phyloP scores from a whole-genome alignment of 2,797 vertebrate species.

The Gadopsis bispinosus region DNA sequence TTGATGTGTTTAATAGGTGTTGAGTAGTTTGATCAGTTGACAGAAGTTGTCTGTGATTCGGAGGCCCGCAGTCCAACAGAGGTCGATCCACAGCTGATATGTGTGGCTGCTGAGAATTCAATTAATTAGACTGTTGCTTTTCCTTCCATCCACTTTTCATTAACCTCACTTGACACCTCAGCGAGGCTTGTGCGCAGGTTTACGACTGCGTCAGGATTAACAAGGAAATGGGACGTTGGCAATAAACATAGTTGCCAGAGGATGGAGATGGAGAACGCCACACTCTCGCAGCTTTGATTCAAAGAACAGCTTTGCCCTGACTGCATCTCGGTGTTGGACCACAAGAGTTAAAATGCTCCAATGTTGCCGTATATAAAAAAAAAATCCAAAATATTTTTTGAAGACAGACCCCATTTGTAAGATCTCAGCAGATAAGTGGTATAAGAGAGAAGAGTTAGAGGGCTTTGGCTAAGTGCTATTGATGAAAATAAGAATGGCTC shows the following conservation, averaged over 20 bases:
- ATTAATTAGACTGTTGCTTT: constrained; percentile 84
- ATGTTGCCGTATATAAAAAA: constrained; percentile 18
- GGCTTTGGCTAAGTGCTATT: constrained; percentile 72
- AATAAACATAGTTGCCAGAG: constrained; percentile 78
- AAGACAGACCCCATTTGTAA: constrained; percentile 40
- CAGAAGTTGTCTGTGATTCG: constrained; percentile 76
- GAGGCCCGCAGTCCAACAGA: constrained; percentile 70
- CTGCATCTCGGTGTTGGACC: constrained; percentile 29
- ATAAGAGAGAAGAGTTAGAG: constrained; percentile 45
- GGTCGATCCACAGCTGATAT: constrained; percentile 78
- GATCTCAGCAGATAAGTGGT: constrained; percentile 55
- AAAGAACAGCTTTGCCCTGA: constrained; percentile 35
- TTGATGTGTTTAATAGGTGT: constrained; percentile 85
- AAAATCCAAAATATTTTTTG: constrained; percentile 23
- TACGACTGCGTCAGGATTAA: constrained; percentile 78
- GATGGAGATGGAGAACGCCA: constrained; percentile 51
- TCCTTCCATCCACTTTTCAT: constrained; percentile 85
- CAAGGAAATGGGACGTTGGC: constrained; percentile 79
- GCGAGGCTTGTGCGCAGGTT: constrained; percentile 65
- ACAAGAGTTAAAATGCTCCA: constrained; percentile 19
- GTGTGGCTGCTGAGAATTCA: constrained; percentile 76
- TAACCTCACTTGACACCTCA: constrained; percentile 84
- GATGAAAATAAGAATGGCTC: constrained; percentile 67
- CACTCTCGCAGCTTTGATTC: constrained; percentile 28
- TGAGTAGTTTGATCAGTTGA: constrained; percentile 85